Conservation (phyloP, 2,113 vertebrate genomes). For the Hymenochirus boettgeri region DNA sequence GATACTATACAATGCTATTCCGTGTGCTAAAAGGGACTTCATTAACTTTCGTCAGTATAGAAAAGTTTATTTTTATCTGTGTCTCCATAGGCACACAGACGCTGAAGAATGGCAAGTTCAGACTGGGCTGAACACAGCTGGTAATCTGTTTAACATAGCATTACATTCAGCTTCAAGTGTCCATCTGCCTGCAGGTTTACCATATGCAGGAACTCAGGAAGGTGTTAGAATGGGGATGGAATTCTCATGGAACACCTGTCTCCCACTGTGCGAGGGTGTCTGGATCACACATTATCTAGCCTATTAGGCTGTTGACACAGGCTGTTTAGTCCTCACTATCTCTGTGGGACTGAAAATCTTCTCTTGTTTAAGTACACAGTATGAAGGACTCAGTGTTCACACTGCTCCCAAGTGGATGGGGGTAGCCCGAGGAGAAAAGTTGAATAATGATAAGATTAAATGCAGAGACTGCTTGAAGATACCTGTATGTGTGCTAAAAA, state of each 20-base stretch:
- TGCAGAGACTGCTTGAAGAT: no score
- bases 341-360: constrained; percentile 17
- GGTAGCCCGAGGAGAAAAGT: background rate
- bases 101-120: background rate
- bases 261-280: constrained; percentile 22
- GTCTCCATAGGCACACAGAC: background rate
- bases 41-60: no score
- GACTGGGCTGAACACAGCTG: background rate
- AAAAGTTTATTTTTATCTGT: background rate
- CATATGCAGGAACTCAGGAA: background rate
- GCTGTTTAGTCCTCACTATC: constrained; percentile 28
- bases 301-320: constrained; percentile 32
- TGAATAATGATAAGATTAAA: constrained; percentile 8
- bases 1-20: no score
- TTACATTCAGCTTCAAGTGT: constrained; percentile 6
- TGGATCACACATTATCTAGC: constrained; percentile 20
- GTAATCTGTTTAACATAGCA: constrained; percentile 5
- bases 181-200: constrained; percentile 10
- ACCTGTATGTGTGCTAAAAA: background rate
- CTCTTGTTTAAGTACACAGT: constrained; percentile 27
- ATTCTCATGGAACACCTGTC: constrained; percentile 21
- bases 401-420: background rate
- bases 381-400: background rate
- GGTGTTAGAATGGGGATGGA: constrained; percentile 33
- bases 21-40: no score